phyloP scores from a whole-genome alignment of 2,888 invertebrate species.

The Neoitamus cyanurus region DNA sequence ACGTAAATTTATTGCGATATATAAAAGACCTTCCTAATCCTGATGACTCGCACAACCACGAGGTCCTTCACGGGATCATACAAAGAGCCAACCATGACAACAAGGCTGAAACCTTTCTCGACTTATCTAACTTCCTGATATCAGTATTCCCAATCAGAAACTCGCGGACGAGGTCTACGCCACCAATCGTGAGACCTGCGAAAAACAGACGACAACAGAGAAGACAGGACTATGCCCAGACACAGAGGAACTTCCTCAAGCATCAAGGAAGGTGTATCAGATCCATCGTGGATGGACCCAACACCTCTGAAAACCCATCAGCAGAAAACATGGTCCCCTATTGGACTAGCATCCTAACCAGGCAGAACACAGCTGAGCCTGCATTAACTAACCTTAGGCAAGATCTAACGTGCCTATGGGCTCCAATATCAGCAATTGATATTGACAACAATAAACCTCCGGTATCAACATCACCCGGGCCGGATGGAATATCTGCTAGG shows the following conservation, averaged over 20 bases:
- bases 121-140: background rate
- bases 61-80: too few species aligned
- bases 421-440: background rate
- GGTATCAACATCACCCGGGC: background rate
- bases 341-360: too few species aligned
- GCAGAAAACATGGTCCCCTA: too few species aligned
- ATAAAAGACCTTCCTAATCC: too few species aligned
- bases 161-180: background rate
- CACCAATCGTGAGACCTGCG: background rate
- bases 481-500: too few species aligned
- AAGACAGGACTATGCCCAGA: background rate
- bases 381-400: background rate
- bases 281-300: too few species aligned
- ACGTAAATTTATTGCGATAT: too few species aligned
- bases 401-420: background rate
- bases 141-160: background rate
- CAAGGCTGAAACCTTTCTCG: background rate
- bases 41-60: too few species aligned
- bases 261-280: too few species aligned
- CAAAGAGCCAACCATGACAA: too few species aligned
- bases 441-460: background rate
- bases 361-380: background rate
- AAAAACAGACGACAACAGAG: background rate
- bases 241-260: too few species aligned
- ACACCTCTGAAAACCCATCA: too few species aligned